Conservation (phyloP, 2,113 vertebrate species). For the Progne subis region DNA sequence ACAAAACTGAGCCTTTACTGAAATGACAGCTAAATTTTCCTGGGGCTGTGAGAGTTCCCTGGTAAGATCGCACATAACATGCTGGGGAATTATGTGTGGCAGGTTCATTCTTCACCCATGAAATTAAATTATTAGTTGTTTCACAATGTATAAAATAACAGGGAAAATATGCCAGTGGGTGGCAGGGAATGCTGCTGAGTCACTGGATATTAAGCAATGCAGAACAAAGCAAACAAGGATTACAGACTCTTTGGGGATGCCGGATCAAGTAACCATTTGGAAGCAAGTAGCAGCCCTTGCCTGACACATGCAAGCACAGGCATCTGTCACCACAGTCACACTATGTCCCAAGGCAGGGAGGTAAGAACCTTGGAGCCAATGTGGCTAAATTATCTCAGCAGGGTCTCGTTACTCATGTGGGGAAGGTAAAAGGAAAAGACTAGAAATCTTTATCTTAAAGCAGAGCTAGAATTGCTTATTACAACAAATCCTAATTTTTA, state of each 20-base stretch:
- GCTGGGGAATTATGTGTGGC: neutral
- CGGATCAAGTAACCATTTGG: neutral
- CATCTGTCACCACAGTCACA: neutral
- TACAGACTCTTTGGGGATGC: neutral
- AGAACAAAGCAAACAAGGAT: neutral
- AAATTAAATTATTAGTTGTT: neutral
- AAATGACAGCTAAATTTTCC: neutral
- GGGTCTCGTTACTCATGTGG: neutral
- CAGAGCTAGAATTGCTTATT: neutral
- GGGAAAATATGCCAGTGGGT: neutral
- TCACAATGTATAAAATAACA: neutral
- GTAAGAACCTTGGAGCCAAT: neutral
- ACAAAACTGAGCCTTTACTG: neutral
- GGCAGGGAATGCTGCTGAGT: slow-evolving; percentile 18
- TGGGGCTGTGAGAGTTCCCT: neutral
- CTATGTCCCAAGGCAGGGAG: neutral
- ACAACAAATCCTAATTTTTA: neutral
- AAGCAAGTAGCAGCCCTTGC: neutral
- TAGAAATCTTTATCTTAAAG: neutral
- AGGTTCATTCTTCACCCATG: neutral
- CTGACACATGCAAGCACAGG: neutral
- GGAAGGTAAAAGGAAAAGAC: neutral
- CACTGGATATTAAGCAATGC: neutral
- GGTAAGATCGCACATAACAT: neutral
- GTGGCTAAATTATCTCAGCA: neutral